A percentile compares a stretch with the other conserved stretches of the same genome.
Evolutionary conservation across 2,888 invertebrate species (phyloP).

Genomic region (Epistrophe eligans): DNA sequence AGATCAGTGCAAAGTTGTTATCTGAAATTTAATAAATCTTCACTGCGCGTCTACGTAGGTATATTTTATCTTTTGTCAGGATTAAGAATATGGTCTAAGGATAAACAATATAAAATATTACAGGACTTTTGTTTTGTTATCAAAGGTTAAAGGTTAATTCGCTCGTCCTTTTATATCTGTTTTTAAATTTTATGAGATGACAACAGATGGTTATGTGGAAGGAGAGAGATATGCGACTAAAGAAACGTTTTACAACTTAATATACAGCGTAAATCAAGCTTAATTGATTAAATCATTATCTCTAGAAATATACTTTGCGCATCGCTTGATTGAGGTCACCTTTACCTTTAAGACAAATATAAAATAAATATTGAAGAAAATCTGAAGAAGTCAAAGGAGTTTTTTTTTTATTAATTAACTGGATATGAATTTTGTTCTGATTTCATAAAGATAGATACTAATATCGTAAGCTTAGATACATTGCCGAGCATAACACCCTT

Average conservation of each 20-base stretch:
- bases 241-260: conserved; percentile 11
- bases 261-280: not conserved
- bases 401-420: no score
- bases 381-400: no score
- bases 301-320: not conserved
- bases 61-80: conserved; percentile 47
- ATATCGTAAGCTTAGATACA: no score
- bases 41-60: conserved; percentile 28
- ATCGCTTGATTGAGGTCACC: not conserved
- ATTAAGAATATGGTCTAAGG: not conserved
- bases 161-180: not conserved
- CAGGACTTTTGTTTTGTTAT: not conserved
- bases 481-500: no score
- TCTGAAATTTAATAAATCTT: conserved; percentile 66
- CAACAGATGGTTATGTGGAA: conserved; percentile 14
- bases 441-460: no score
- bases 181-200: conserved; percentile 27
- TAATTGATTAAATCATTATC: conserved; percentile 21
- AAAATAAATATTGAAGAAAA: no score
- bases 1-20: conserved; percentile 48
- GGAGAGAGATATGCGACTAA: not conserved
- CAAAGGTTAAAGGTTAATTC: conserved; percentile 2
- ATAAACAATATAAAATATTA: conserved; percentile 6
- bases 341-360: no score
- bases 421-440: no score